These are phyloP conservation scores for Gambusia affinis DNA, from an alignment of 2,113 vertebrate species.

Conservation along the genomic window DNA sequence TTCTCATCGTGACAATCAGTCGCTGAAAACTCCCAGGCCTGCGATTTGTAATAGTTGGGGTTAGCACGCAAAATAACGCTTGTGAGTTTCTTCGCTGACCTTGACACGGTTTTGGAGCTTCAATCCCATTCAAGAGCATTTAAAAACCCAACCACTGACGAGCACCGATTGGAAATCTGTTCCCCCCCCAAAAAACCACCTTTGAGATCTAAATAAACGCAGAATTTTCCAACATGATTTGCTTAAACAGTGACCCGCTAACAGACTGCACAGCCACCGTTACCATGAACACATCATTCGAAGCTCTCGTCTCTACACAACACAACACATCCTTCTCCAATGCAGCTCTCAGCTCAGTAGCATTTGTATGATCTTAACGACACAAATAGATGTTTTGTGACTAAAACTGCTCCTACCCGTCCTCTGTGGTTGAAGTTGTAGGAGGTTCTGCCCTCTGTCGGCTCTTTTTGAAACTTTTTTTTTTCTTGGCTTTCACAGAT, in stretches of 20 bases:
- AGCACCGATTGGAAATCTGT: neutral
- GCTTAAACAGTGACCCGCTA: neutral
- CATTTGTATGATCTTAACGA: constrained; percentile 36
- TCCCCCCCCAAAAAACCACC: neutral
- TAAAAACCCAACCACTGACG: neutral
- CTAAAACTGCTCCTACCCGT: constrained; percentile 20
- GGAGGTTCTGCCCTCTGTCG: constrained; percentile 37
- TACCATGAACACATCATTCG: neutral
- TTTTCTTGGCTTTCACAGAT: constrained; percentile 35
- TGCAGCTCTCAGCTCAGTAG: constrained; percentile 34
- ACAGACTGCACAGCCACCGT: neutral
- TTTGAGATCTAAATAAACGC: neutral
- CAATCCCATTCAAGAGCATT: neutral
- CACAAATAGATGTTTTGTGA: constrained; percentile 36
- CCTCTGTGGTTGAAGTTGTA: constrained; percentile 55
- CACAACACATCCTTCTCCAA: constrained; percentile 12
- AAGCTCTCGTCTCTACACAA: constrained; percentile 13
- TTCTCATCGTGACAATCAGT: constrained; percentile 40
- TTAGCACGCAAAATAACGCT: constrained; percentile 18
- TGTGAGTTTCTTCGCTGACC: constrained; percentile 17
- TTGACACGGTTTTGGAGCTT: constrained; percentile 11
- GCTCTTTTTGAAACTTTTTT: constrained; percentile 18
- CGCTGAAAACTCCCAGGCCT: constrained; percentile 30
- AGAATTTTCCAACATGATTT: neutral
- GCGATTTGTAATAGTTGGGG: constrained; percentile 39